phyloP scores from a whole-genome alignment of 1,140 invertebrate species.

The Drosophila kohkoa region DNA sequence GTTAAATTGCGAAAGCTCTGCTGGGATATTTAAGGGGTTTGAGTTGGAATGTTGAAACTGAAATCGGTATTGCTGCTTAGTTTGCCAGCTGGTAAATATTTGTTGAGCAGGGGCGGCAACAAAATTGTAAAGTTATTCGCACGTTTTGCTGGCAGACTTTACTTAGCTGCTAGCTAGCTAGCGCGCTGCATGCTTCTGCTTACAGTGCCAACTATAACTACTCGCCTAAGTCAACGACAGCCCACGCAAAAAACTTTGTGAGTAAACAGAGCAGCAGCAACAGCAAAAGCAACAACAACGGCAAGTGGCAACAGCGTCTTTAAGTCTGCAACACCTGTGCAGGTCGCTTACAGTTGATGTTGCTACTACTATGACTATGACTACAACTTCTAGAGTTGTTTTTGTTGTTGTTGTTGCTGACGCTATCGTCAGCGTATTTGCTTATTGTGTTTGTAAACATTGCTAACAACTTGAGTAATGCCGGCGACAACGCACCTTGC shows the following conservation, averaged over 20 bases:
- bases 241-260: conserved; percentile 61
- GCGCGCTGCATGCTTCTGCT: conserved; percentile 22
- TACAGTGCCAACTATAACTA: conserved; percentile 68
- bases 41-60: conserved; percentile 27
- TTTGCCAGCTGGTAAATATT: conserved; percentile 57
- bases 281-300: conserved; percentile 1
- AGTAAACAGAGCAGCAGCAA: conserved; percentile 57
- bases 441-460: conserved; percentile 83
- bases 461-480: conserved; percentile 83
- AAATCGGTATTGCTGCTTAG: conserved; percentile 39
- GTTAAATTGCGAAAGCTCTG: conserved; percentile 11
- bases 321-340: conserved; percentile 70
- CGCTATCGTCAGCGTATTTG: conserved; percentile 64
- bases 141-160: conserved; percentile 70
- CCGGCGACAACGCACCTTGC: conserved; percentile 71
- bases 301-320: conserved; percentile 41
- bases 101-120: conserved; percentile 32
- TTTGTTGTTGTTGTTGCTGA: conserved; percentile 24
- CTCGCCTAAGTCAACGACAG: conserved; percentile 41
- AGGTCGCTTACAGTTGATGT: conserved; percentile 44
- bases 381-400: conserved; percentile 2
- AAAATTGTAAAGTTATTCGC: conserved; percentile 74
- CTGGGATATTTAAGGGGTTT: conserved; percentile 10
- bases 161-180: conserved; percentile 37
- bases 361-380: conserved; percentile 14